These are phyloP conservation scores for Pitta sordida DNA, from an alignment of 2,113 vertebrate genomes.

Conservation along the genomic window DNA sequence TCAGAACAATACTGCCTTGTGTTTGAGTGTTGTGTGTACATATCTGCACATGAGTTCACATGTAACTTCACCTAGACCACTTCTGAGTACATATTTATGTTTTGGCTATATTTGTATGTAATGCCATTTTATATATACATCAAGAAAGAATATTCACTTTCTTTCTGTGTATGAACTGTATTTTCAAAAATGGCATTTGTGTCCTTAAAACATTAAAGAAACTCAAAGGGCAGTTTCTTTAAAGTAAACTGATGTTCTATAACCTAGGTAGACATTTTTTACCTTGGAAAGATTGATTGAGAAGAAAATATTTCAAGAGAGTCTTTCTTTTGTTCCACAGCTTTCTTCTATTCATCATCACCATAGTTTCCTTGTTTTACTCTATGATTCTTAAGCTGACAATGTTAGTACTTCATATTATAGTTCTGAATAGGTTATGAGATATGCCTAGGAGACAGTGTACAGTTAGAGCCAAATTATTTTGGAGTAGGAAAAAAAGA, in stretches of 20 bases:
- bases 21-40: not conserved
- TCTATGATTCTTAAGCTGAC: not conserved
- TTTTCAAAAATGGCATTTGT: not conserved
- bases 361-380: not conserved
- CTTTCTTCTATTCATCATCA: not conserved
- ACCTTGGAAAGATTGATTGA: not conserved
- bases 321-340: not conserved
- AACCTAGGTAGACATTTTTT: not conserved
- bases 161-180: not conserved
- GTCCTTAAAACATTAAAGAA: not conserved
- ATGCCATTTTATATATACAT: not conserved
- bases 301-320: not conserved
- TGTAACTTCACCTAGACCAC: not conserved
- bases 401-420: not conserved
- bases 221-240: not conserved
- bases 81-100: not conserved
- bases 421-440: not conserved
- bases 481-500: not conserved
- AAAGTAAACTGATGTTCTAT: not conserved
- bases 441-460: not conserved
- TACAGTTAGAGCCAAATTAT: not conserved
- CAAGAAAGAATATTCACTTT: not conserved
- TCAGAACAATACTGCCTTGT: not conserved
- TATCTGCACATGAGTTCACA: not conserved
- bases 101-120: not conserved